Conservation (phyloP, 2,797 vertebrate species). For the Nannoperca obscura region DNA sequence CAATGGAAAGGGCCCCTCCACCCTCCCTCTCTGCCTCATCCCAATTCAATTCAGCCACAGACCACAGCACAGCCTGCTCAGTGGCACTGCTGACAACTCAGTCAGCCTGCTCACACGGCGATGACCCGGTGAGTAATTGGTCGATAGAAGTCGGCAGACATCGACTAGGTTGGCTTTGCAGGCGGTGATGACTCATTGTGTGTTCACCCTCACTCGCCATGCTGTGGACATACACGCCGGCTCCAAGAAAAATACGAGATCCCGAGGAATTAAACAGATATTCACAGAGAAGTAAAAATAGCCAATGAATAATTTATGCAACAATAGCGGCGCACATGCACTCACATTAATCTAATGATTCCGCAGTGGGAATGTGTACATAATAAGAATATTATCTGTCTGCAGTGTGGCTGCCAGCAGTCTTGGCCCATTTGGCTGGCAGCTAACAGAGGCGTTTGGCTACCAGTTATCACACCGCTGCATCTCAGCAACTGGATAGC, state of each 20-base stretch:
- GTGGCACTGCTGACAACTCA: slow-evolving; percentile 61
- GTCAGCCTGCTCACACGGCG: slow-evolving; percentile 55
- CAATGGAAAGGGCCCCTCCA: slow-evolving; percentile 49
- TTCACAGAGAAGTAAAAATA: slow-evolving; percentile 60
- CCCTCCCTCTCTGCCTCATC: neutral
- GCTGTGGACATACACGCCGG: slow-evolving; percentile 32
- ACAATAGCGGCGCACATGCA: slow-evolving; percentile 65
- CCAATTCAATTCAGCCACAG: slow-evolving; percentile 36
- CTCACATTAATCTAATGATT: slow-evolving; percentile 67
- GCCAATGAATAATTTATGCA: slow-evolving; percentile 72
- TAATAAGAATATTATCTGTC: slow-evolving; percentile 73
- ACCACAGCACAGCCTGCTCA: slow-evolving; percentile 35
- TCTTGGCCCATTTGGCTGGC: slow-evolving; percentile 67
- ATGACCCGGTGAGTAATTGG: slow-evolving; percentile 68
- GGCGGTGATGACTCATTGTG: slow-evolving; percentile 53
- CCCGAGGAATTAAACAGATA: slow-evolving; percentile 49
- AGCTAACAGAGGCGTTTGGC: slow-evolving; percentile 63
- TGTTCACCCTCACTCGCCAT: slow-evolving; percentile 30
- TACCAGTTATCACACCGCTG: slow-evolving; percentile 62
- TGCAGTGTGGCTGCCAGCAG: slow-evolving; percentile 65
- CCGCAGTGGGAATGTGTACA: slow-evolving; percentile 69
- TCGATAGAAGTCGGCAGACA: slow-evolving; percentile 60
- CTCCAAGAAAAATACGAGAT: slow-evolving; percentile 36
- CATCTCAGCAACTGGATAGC: slow-evolving; percentile 63
- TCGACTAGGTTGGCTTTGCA: slow-evolving; percentile 57